Base-by-base conservation (phyloP, 2,888 invertebrate genomes). In the Sussaba pulchella region DNA sequence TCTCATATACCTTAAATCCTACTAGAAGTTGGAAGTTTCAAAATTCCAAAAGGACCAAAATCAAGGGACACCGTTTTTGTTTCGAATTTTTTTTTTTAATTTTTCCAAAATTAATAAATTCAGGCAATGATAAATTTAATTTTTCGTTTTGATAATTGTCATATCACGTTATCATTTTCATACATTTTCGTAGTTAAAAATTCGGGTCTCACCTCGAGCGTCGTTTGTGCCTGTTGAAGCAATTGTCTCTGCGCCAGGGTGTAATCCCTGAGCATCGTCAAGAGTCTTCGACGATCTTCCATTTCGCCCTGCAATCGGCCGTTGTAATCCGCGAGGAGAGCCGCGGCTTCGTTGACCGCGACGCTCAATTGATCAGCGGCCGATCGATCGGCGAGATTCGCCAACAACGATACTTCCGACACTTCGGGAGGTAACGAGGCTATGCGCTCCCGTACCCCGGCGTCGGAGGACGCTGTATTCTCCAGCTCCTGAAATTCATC, bases 381-480 rank as follows among this genome's bases (percentile, higher is more conserved):
- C 86, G 96, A 96, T 90, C 96, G 96, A 92, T 97, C 97, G 94
- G 93, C 95, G 87, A 99, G 93, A 94, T 98, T 98, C 85, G 96
- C 94, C 77, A 99, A 94, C 88, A 97, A 94, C 85, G 96, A 95
- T 3, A 98, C 95, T 94, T 99, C 98, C 0, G 98, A 98, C 2
- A 99, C 98, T 93, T 98, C 98, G 63, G 97, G 96, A 0, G 99
- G 99, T 69, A 99, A 94, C 76, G 97, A 97, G 0, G 99, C 98
- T 85, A 99, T 99, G 90, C 96, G 95, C 92, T 99, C 98, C 84
- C 99, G 93, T 0, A 98, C 97, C 0, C 95, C 95, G 82, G 98
- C 99, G 94, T 99, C 99, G 87, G 98, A 97, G 0, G 99, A 99
- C 1, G 99, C 98, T 78, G 98, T 97, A 88, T 97, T 98, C 92